Evolutionary conservation across 2,113 vertebrate species (phyloP), one percentile per base, ranked within the genome.

Genomic region (Trachemys scripta): DNA sequence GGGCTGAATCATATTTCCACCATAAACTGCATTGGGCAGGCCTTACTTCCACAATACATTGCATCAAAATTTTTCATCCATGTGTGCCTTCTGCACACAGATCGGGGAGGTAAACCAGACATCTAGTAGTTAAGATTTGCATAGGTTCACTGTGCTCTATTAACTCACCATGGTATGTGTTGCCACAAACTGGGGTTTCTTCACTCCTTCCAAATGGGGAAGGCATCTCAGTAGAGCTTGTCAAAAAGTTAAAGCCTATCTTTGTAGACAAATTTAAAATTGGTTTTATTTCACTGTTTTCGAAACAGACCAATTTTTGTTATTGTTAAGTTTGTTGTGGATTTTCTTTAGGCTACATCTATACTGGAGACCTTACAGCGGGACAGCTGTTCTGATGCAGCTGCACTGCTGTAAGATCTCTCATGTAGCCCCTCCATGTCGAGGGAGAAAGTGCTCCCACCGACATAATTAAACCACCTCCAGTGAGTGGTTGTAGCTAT

Each of bases 11-110:
- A 1, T 45, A 1, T 12, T 22, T 62, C 75, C 59, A 51, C 45
- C 35, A 51, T 42, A 45, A 42, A 24, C 3, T 19, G 16, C 2
- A 31, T 45, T 5, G 22, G 11, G 29, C 14, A 35, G 35, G 4
- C 10, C 80, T 45, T 24, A 16, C 29, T 14, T 29, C 16, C 25
- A 62, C 9, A 80, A 16, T 0, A 1, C 1, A 16, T n/a, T 50
- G 42, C 7, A 20, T 53, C 49, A 47, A 53, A 80, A 53, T 24
- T 45, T 45, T 72, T 42, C 22, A 76, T 25, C 72, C 38, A 45
- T 42, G 24, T 42, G 38, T 22, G 20, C 12, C 65, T 38, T n/a
- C n/a, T 72, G 35, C 20, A 22, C 19, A 38, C 17, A 38, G 35
- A 72, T 19, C 4, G 12, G 5, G 6, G 31, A 35, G 62, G 62